Percentiles rank a stretch among this genome's conserved stretches.
phyloP scores from a whole-genome alignment of 1,140 invertebrate genomes.

The Zaprionus tsacasi region DNA sequence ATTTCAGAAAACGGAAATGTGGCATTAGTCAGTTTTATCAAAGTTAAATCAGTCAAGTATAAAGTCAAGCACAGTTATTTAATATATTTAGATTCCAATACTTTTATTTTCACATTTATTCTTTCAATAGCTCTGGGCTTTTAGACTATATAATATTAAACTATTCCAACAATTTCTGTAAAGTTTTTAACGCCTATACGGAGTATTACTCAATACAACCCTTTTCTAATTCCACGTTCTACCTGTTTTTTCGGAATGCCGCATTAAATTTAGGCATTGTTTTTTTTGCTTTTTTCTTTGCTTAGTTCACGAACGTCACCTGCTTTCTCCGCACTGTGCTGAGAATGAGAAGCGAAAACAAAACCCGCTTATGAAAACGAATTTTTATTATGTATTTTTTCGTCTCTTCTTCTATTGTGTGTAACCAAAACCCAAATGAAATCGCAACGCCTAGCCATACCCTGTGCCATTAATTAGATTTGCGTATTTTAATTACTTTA shows the following conservation, averaged over 20 bases:
- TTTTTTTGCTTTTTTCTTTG: constrained; percentile 19
- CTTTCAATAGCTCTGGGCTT: too few relatives aligned
- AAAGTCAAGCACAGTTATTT: not conserved
- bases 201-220: constrained; percentile 13
- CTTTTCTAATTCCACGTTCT: not conserved
- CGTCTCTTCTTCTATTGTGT: not conserved
- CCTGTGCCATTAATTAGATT: constrained; percentile 2
- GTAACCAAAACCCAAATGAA: constrained; percentile 30
- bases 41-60: not conserved
- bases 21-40: not conserved
- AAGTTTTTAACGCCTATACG: not conserved
- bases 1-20: not conserved
- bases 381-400: constrained; percentile 21
- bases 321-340: constrained; percentile 58
- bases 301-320: constrained; percentile 17
- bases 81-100: too few relatives aligned
- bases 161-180: not conserved
- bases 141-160: too few relatives aligned
- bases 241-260: constrained; percentile 22
- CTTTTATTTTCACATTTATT: too few relatives aligned
- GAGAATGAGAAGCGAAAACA: constrained; percentile 76
- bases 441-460: constrained; percentile 1
- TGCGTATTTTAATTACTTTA: constrained; percentile 18
- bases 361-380: constrained; percentile 55
- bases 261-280: constrained; percentile 46